Conservation (phyloP, 53 echinoderm and acorn worm species). For the Patiria pectinifera region DNA sequence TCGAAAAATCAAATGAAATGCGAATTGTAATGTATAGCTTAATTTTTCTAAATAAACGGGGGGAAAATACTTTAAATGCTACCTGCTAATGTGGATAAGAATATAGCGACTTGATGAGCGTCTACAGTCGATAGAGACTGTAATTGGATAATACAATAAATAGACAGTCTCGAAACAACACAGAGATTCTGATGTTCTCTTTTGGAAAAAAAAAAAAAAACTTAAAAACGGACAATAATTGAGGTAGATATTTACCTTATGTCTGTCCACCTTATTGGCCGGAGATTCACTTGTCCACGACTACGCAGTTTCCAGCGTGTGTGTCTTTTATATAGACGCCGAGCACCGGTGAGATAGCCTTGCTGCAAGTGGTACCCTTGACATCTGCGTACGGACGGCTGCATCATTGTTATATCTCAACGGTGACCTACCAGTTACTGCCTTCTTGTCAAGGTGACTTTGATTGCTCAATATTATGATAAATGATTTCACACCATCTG, state of each 20-base stretch:
- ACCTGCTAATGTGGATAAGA: neutral
- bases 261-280: neutral
- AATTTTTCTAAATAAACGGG: neutral
- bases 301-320: slow-evolving; percentile 14
- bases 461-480: slow-evolving; percentile 63
- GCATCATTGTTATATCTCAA: slow-evolving; percentile 48
- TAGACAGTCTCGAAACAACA: neutral
- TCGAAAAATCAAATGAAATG: no score
- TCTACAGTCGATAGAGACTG: neutral
- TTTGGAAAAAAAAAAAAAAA: neutral
- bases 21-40: neutral
- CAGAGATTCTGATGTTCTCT: no score
- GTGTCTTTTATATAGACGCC: slow-evolving; percentile 30
- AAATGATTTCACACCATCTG: slow-evolving; percentile 65
- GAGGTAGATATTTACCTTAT: neutral
- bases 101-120: neutral
- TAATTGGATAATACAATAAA: neutral
- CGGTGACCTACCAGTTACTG: slow-evolving; percentile 47
- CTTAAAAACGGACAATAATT: neutral
- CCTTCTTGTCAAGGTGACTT: slow-evolving; percentile 56
- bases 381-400: slow-evolving; percentile 30
- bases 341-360: slow-evolving; percentile 6
- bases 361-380: slow-evolving; percentile 26
- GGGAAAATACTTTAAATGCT: no score
- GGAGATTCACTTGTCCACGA: neutral